These are phyloP conservation scores for Orgyia antiqua DNA, from an alignment of 2,888 invertebrate species.

Conservation along the genomic window DNA sequence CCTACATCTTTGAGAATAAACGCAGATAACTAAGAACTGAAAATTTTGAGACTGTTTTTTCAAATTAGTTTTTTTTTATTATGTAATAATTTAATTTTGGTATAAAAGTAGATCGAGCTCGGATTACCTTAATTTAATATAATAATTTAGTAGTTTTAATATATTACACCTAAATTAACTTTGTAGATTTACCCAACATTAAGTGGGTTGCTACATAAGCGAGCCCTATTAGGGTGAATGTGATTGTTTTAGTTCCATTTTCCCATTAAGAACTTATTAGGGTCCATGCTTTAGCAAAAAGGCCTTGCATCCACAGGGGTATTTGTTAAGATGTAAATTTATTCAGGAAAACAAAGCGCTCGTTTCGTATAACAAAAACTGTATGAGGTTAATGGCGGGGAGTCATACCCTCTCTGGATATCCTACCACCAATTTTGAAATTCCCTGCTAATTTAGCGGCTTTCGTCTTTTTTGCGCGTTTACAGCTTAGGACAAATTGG, in stretches of 20 bases:
- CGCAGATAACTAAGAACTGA: no score
- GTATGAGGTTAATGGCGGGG: constrained; percentile 48
- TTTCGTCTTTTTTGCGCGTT: constrained; percentile 45
- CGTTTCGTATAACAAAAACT: constrained; percentile 53
- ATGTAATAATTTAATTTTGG: no score
- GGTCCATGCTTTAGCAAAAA: constrained; percentile 48
- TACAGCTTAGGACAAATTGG: constrained; percentile 25
- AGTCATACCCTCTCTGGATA: constrained; percentile 48
- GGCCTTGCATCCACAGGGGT: constrained; percentile 40
- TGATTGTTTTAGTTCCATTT: constrained; percentile 46
- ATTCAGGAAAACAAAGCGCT: constrained; percentile 60
- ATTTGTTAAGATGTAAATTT: constrained; percentile 71
- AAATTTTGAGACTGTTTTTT: no score
- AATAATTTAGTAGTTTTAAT: neutral
- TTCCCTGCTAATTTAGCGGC: constrained; percentile 42
- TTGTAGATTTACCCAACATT: constrained; percentile 3
- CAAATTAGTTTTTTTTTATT: no score
- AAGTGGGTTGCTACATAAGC: constrained; percentile 12
- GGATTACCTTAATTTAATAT: no score
- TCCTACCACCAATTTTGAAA: constrained; percentile 45
- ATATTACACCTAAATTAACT: constrained; percentile 1
- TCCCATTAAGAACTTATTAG: constrained; percentile 58
- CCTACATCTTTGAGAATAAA: no score
- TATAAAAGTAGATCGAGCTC: no score
- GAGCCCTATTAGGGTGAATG: constrained; percentile 22